phyloP scores from a whole-genome alignment of 1,140 invertebrate genomes.

The Cotesia glomerata region DNA sequence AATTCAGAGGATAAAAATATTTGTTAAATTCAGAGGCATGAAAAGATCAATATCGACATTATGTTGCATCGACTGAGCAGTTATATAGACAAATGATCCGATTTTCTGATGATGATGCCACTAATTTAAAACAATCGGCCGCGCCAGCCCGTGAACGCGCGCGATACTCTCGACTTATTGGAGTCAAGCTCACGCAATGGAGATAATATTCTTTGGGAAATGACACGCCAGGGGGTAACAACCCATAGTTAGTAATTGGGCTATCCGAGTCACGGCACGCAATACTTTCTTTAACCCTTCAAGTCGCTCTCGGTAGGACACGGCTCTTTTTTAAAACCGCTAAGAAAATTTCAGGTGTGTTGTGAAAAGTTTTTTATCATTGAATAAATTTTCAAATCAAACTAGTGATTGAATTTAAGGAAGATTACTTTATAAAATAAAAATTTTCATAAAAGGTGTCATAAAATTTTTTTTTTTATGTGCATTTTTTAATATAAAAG shows the following conservation, averaged over 20 bases:
- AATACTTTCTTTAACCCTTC: conserved; percentile 33
- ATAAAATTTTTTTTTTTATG: too few species aligned
- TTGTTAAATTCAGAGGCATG: neutral
- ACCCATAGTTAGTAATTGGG: conserved; percentile 55
- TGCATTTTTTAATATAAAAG: too few species aligned
- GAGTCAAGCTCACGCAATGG: conserved; percentile 49
- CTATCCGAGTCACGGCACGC: conserved; percentile 49
- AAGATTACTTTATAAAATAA: too few species aligned
- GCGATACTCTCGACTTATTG: conserved; percentile 5
- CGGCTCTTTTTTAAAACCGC: neutral
- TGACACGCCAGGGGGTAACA: conserved; percentile 61
- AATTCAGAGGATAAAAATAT: neutral
- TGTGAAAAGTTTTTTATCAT: too few species aligned
- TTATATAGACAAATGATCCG: conserved; percentile 42
- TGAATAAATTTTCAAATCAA: too few species aligned
- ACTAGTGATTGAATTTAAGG: too few species aligned
- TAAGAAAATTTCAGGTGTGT: too few species aligned
- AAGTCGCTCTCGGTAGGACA: neutral
- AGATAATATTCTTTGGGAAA: conserved; percentile 55
- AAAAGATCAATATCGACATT: conserved; percentile 20
- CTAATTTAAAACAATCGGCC: conserved; percentile 61
- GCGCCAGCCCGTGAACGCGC: conserved; percentile 20
- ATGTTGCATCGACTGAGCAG: conserved; percentile 23
- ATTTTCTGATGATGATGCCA: conserved; percentile 44
- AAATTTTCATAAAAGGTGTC: too few species aligned